Evolutionary conservation across 1,140 invertebrate genomes (phyloP).

Genomic region (Stegodyphus mimosarum): DNA sequence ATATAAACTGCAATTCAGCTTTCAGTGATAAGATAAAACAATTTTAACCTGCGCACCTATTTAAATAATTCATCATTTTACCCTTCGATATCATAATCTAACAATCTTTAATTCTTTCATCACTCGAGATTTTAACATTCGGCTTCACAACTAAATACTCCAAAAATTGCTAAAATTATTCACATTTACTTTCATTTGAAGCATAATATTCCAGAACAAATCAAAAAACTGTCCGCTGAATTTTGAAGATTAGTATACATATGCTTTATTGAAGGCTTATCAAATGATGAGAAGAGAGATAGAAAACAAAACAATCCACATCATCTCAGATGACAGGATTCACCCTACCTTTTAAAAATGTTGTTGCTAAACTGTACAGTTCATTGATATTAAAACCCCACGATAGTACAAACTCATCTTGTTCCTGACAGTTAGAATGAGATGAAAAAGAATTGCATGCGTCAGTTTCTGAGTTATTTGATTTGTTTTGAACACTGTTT

Average conservation of each 20-base stretch:
- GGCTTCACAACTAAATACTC: neutral
- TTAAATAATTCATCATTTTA: too few species aligned
- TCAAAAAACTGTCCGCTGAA: neutral
- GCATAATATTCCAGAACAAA: neutral
- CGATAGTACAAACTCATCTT: constrained; percentile 19
- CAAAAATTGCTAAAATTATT: neutral
- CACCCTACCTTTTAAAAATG: constrained; percentile 62
- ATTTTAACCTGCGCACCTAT: too few species aligned
- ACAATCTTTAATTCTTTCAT: too few species aligned
- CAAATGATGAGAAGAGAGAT: constrained; percentile 60
- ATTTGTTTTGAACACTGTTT: constrained; percentile 17
- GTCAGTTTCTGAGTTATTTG: neutral
- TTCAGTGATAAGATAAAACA: too few species aligned
- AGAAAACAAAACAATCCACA: constrained; percentile 64
- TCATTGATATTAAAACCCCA: constrained; percentile 60
- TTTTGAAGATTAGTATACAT: neutral
- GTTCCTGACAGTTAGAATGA: neutral
- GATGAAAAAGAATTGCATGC: neutral
- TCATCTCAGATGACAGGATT: constrained; percentile 15
- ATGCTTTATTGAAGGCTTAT: neutral
- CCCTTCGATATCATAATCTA: too few species aligned
- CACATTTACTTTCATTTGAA: neutral
- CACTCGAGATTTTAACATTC: too few species aligned
- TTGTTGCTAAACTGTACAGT: constrained; percentile 54
- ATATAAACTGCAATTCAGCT: too few species aligned